phyloP scores from a whole-genome alignment of 2,888 invertebrate species.

The Euproctis similis region DNA sequence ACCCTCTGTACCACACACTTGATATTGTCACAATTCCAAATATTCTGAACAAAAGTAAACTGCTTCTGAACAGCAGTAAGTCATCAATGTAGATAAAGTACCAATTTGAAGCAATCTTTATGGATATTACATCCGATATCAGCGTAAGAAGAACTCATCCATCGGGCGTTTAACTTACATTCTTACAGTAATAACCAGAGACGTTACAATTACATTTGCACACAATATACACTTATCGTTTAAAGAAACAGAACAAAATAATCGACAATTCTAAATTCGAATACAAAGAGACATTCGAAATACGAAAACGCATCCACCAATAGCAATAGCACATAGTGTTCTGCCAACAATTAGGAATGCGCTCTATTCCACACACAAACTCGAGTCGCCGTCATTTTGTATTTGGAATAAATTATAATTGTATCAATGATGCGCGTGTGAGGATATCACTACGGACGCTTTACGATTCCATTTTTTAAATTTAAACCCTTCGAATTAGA shows the following conservation, averaged over 20 bases:
- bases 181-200: constrained; percentile 58
- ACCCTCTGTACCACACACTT: too few species aligned
- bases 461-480: constrained; percentile 37
- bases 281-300: constrained; percentile 65
- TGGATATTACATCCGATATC: constrained; percentile 21
- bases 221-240: constrained; percentile 56
- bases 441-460: constrained; percentile 10
- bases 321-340: constrained; percentile 59
- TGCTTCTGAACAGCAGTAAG: too few species aligned
- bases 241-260: constrained; percentile 61
- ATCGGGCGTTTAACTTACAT: constrained; percentile 33
- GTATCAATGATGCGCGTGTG: constrained; percentile 21
- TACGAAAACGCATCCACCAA: constrained; percentile 62
- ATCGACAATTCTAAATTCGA: constrained; percentile 67
- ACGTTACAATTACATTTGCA: constrained; percentile 66
- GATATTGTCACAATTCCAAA: too few species aligned
- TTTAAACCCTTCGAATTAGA: constrained; percentile 38
- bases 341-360: constrained; percentile 70
- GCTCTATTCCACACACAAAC: constrained; percentile 63
- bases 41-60: too few species aligned
- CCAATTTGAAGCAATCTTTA: constrained; percentile 26
- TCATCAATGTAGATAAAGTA: too few species aligned
- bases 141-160: constrained; percentile 32
- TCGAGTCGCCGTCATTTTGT: constrained; percentile 35
- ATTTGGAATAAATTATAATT: constrained; percentile 51